Conservation (phyloP, 2,888 invertebrate genomes). For the Brenthis ino region DNA sequence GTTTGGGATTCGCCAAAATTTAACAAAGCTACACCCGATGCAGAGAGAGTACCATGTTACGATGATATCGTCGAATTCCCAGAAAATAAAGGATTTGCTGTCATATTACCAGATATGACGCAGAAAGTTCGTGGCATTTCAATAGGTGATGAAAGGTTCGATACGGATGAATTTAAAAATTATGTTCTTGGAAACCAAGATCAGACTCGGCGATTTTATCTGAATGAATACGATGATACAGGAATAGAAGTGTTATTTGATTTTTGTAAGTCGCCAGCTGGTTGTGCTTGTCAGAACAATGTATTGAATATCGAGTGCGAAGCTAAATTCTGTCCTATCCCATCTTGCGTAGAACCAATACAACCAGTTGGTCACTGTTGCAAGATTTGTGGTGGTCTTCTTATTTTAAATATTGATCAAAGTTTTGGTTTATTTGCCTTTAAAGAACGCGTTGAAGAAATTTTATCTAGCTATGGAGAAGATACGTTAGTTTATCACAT, state of each 20-base stretch:
- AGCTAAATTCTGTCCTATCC: conserved; percentile 59
- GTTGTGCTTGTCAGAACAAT: conserved; percentile 64
- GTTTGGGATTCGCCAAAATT: conserved; percentile 70
- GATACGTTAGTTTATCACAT: conserved; percentile 57
- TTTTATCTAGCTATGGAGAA: conserved; percentile 50
- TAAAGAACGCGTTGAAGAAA: conserved; percentile 53
- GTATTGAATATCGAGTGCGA: conserved; percentile 58
- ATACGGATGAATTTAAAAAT: conserved; percentile 21
- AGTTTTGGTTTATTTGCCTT: conserved; percentile 59
- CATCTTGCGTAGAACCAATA: conserved; percentile 61
- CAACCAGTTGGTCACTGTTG: conserved; percentile 71
- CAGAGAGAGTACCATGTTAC: conserved; percentile 73
- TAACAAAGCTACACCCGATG: conserved; percentile 75
- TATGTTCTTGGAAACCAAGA: conserved; percentile 38
- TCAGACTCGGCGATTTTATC: conserved; percentile 51
- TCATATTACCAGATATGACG: conserved; percentile 53
- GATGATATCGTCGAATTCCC: conserved; percentile 72
- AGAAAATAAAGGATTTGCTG: conserved; percentile 50
- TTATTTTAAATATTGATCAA: conserved; percentile 56
- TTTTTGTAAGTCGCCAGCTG: conserved; percentile 52
- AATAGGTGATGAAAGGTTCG: conserved; percentile 48
- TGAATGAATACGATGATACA: conserved; percentile 45
- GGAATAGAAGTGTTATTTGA: conserved; percentile 46
- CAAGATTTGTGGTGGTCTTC: conserved; percentile 66
- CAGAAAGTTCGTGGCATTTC: conserved; percentile 54